Percentiles rank a stretch among this genome's conserved stretches.
These are phyloP conservation scores for Frankliniella intonsa DNA, from an alignment of 2,888 invertebrate genomes.

Conservation along the genomic window DNA sequence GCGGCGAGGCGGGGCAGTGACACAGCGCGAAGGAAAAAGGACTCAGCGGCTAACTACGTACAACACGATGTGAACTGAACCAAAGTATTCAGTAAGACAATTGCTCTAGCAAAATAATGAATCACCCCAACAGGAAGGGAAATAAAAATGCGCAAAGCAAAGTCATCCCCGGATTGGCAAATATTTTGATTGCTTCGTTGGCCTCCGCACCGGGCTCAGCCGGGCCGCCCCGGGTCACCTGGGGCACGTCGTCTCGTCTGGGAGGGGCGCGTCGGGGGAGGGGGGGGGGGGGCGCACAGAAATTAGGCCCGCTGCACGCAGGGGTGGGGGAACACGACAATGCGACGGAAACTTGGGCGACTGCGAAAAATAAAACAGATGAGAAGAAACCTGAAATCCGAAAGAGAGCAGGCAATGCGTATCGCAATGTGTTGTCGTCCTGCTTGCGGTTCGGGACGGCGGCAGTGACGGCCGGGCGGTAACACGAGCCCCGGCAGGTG, in stretches of 20 bases:
- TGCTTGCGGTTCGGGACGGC: background rate
- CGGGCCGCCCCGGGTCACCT: background rate
- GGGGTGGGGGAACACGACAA: background rate
- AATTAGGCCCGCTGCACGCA: background rate
- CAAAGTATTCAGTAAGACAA: no score
- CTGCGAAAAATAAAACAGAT: background rate
- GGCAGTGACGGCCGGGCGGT: background rate
- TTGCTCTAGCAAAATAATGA: no score
- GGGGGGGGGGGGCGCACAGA: background rate
- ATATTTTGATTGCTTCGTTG: constrained; percentile 18
- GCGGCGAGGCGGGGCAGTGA: no score
- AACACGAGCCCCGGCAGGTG: background rate
- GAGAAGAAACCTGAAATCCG: background rate
- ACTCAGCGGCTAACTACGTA: no score
- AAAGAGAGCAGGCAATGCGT: background rate
- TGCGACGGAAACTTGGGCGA: background rate
- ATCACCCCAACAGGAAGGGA: no score
- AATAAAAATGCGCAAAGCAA: no score
- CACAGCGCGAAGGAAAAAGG: no score
- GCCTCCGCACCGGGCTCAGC: background rate
- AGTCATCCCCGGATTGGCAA: background rate
- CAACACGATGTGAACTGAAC: no score
- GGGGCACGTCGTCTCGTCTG: background rate
- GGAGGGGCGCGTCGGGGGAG: background rate
- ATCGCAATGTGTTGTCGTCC: background rate